Base-by-base conservation (phyloP, 2,113 vertebrate species). In the Lamprotornis superbus region DNA sequence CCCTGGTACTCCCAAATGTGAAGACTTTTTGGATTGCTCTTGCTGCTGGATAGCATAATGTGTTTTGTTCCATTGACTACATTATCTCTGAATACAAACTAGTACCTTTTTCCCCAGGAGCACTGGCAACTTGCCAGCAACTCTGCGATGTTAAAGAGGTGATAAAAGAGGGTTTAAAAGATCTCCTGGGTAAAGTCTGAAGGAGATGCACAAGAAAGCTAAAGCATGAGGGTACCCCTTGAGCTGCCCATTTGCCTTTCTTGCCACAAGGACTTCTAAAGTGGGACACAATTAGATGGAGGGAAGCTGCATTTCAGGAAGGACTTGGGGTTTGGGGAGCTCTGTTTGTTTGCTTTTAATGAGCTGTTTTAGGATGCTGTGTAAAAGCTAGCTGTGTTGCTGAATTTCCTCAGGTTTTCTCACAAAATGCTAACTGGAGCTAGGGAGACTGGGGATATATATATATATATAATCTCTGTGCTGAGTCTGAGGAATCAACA, bases 371-470 rank as follows among this genome's bases (percentile, higher is more conserved):
- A 91, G 68, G 47, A 67, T 77, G 59, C 31, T 6, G 4, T 4
- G 3, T 86, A 91, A 37, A 94, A 89, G 70, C 73, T 86, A 57
- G 28, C 46, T 81, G 55, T 35, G 30, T 59, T 4, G 15, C 39
- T 78, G 47, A 46, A 50, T 94, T 91, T 93, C 80, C 73, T 89
- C 71, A 16, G 22, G 40, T 80, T 93, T 91, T 81, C 68, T 95
- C 47, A 70, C 42, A 65, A 86, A 86, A 83, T 46, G 10, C 49
- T 92, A 42, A 40, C 76, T 70, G 83, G 46, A 74, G 89, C 0
- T 5, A 70, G 68, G 76, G 64, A 96, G 71, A 85, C 30, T 35
- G 3, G 31, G 28, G 55, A 64, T 91, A 91, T 42, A 7, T 42
- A 40, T 40, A 40, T 40, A 42, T 92, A 87, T 96, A 61, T 81